These are phyloP conservation scores for Poecilia latipinna DNA, from an alignment of 2,113 vertebrate species.

Conservation along the genomic window DNA sequence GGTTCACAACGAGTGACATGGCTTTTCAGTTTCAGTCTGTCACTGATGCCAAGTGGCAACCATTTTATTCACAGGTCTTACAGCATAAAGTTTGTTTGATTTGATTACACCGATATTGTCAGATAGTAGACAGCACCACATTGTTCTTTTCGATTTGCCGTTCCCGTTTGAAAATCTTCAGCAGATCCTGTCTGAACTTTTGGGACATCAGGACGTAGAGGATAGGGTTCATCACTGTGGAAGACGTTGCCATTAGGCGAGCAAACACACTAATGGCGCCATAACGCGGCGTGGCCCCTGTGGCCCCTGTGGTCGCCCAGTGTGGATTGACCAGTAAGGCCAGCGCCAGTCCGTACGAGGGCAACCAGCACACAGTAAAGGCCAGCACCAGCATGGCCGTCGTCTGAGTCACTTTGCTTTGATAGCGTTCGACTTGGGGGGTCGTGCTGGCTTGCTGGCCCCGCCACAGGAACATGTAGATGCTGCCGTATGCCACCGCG, in stretches of 20 bases:
- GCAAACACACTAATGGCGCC: slow-evolving; percentile 72
- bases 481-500: slow-evolving; percentile 66
- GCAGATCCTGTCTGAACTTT: slow-evolving; percentile 78
- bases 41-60: neutral
- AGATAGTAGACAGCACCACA: slow-evolving; percentile 38
- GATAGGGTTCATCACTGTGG: slow-evolving; percentile 79
- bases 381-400: slow-evolving; percentile 78
- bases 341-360: slow-evolving; percentile 76
- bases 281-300: slow-evolving; percentile 57
- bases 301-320: slow-evolving; percentile 35
- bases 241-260: slow-evolving; percentile 76
- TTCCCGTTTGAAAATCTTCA: slow-evolving; percentile 57
- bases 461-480: slow-evolving; percentile 72
- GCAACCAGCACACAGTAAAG: slow-evolving; percentile 81
- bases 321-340: slow-evolving; percentile 48
- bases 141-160: neutral
- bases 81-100: neutral
- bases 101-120: slow-evolving; percentile 10
- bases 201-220: slow-evolving; percentile 81
- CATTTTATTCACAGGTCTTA: neutral
- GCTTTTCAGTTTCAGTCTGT: neutral
- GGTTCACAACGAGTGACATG: neutral
- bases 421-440: slow-evolving; percentile 77
- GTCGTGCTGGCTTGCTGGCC: slow-evolving; percentile 25
- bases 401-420: slow-evolving; percentile 76